phyloP scores from a whole-genome alignment of 2,797 vertebrate genomes.

The Eptatretus atami region DNA sequence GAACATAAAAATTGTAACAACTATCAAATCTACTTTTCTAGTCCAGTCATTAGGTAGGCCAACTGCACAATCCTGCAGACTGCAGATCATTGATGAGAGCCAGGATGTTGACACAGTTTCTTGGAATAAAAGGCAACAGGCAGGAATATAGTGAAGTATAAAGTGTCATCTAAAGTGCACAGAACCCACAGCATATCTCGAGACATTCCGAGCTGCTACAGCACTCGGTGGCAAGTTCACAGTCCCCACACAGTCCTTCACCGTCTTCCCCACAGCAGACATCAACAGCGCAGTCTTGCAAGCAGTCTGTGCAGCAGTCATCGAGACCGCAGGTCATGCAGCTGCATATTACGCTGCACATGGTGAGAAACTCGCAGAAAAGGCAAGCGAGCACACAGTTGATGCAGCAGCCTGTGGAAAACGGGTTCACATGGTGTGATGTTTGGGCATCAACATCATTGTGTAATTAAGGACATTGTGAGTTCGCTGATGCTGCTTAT shows the following conservation, averaged over 20 bases:
- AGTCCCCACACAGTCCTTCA: slow-evolving; percentile 1
- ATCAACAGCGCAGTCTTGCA: slow-evolving; percentile 42
- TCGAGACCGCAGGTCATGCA: slow-evolving; percentile 82
- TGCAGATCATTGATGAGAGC: no score
- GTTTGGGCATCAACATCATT: no score
- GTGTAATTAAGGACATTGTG: no score
- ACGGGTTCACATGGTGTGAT: no score
- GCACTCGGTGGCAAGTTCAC: slow-evolving; percentile 2
- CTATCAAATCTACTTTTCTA: no score
- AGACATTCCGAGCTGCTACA: not conserved
- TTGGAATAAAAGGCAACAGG: no score
- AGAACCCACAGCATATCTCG: slow-evolving; percentile 3
- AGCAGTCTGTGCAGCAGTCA: slow-evolving; percentile 60
- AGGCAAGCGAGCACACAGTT: slow-evolving; percentile 90
- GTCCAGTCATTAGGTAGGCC: no score
- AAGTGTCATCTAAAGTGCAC: not conserved
- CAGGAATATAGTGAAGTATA: no score
- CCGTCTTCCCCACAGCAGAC: slow-evolving; percentile 2
- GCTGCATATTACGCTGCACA: slow-evolving; percentile 82
- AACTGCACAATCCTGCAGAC: no score
- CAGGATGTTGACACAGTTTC: no score
- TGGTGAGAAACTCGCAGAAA: slow-evolving; percentile 83
- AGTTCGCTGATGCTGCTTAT: no score
- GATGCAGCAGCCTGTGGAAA: slow-evolving; percentile 51
- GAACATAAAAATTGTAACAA: no score